Evolutionary conservation across 1,140 invertebrate genomes (phyloP), one percentile per base, ranked within the genome.

Genomic region (Portunus trituberculatus): DNA sequence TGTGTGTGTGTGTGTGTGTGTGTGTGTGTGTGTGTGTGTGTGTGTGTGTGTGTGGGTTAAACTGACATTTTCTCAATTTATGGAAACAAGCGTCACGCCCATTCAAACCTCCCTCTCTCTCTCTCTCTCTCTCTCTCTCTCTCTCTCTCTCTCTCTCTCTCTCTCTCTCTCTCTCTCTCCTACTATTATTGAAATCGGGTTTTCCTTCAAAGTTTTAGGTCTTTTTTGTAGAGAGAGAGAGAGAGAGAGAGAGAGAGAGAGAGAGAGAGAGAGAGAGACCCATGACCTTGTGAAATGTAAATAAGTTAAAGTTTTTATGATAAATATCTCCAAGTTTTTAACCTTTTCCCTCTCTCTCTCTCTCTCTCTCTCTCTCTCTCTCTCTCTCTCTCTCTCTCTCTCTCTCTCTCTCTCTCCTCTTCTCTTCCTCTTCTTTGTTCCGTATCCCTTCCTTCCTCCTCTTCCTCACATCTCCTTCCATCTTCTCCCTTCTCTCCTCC

Each of bases 11-110:
- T 82, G 76, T 76, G 52, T 92, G 91, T 76, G 59, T 92, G 91
- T 82, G 76, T 92, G 76, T 92, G 91, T 93, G 39, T 93, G 92
- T 82, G 59, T 92, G 90, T 92, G 59, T 92, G 59, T 92, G 59
- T 92, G 59, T 92, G 59, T 92, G 59, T 92, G 59, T 92, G 59
- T 92, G 59, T 92, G 59, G 48, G 59, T 92, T 25, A 52, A 28
- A 52, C 25, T 92, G 59, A 52, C 25, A 52, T 25, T 92, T 25
- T 92, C 25, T 92, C 25, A 59, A 39, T 92, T 28, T 92, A 76
- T 59, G 83, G 52, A 59, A 59, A 59, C 52, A 12, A 12, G 52
- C 12, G 52, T 59, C 52, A 59, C 52, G 52, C 52, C 52, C 52
- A 59, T 59, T 59, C 12, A 20, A 59, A 59, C 52, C 20, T 59